A percentile compares a stretch with the other conserved stretches of the same genome.
Conservation (phyloP, 2,888 invertebrate species). For the Argyra leucocephala region DNA sequence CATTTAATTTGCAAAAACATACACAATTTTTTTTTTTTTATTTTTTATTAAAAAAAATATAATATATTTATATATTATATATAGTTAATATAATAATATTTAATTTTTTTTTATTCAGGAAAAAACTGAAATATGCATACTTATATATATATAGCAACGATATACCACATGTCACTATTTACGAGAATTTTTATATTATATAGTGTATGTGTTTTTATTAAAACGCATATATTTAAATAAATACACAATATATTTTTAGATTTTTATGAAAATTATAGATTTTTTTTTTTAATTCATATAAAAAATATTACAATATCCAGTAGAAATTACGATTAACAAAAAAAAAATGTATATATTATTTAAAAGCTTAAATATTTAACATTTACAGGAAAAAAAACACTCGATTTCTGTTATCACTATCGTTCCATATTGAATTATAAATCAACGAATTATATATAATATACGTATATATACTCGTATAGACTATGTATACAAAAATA, state of each 20-base stretch:
- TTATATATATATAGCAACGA: no score
- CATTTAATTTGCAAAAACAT: neutral
- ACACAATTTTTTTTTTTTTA: no score
- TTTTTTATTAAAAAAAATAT: neutral
- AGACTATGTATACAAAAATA: neutral
- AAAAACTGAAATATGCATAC: neutral
- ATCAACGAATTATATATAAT: neutral
- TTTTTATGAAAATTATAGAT: neutral
- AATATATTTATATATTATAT: no score
- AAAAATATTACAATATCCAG: neutral
- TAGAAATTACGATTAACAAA: neutral
- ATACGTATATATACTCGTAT: neutral
- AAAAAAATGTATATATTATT: neutral
- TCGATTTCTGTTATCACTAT: neutral
- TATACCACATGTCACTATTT: no score
- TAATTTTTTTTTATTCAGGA: no score
- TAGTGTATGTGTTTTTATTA: no score
- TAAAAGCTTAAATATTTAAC: neutral
- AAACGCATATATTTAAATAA: no score
- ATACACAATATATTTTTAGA: no score
- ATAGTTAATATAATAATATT: no score
- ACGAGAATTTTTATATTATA: no score
- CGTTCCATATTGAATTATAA: conserved; percentile 6
- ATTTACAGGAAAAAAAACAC: neutral
- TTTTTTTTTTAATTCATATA: neutral